Percentiles rank a stretch among this genome's conserved stretches.
Evolutionary conservation across 2,797 vertebrate genomes (phyloP).

Genomic region (Acanthiza pusilla): DNA sequence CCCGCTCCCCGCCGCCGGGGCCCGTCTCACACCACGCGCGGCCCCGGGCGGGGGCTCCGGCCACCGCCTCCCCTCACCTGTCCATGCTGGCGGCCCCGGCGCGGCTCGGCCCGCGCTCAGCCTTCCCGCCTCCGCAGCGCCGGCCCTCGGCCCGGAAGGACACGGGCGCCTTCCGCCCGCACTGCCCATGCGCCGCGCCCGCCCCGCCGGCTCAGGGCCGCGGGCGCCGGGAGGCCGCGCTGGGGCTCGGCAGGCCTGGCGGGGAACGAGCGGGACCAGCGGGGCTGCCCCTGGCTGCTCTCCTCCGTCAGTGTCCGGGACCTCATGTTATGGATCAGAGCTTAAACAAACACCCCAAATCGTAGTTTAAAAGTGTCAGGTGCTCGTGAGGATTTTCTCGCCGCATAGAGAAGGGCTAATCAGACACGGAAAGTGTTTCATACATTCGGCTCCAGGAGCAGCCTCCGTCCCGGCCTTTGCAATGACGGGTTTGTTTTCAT

Average conservation of each 20-base stretch:
- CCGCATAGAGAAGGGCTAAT: not conserved
- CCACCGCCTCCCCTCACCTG: not conserved
- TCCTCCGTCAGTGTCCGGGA: fast-evolving
- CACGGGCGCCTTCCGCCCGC: not conserved
- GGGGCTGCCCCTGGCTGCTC: fast-evolving
- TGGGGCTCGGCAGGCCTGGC: no score
- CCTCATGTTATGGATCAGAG: fast-evolving
- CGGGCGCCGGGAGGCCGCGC: no score
- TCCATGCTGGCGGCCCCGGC: not conserved
- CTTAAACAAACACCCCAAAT: fast-evolving
- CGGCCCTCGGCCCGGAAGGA: not conserved
- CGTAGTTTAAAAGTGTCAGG: fast-evolving
- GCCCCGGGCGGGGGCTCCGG: not conserved
- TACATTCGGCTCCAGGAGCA: not conserved
- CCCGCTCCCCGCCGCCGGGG: not conserved
- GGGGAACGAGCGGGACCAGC: fast-evolving
- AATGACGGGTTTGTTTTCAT: not conserved
- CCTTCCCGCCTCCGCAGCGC: not conserved
- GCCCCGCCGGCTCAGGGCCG: no score
- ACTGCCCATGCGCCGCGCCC: not conserved
- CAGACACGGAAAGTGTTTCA: fast-evolving
- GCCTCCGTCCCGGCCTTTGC: fast-evolving
- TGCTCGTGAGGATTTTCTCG: fast-evolving
- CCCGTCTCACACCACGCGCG: not conserved
- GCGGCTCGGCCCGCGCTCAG: not conserved